These are phyloP conservation scores for Leucophenga maculata DNA, from an alignment of 2,888 invertebrate genomes.

Conservation along the genomic window DNA sequence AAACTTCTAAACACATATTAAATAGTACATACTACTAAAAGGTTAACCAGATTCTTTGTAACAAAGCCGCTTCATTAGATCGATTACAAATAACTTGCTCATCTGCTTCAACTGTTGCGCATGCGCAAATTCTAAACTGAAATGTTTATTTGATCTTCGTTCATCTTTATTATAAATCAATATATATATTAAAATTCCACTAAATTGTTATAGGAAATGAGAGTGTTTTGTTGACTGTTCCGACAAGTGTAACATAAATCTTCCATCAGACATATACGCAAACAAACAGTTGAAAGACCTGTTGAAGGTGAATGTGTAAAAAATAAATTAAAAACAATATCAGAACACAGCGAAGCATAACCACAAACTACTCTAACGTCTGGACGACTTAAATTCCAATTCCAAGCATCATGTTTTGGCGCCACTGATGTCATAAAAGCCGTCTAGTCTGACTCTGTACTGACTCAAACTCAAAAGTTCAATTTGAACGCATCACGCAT, in stretches of 20 bases:
- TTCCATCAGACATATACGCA: neutral
- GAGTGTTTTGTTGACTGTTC: slow-evolving; percentile 2
- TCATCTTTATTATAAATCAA: too few relatives aligned
- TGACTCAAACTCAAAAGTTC: neutral
- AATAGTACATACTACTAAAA: neutral
- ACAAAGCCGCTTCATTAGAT: neutral
- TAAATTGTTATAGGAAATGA: neutral
- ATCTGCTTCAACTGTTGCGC: slow-evolving; percentile 5
- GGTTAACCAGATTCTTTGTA: neutral
- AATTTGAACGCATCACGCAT: neutral
- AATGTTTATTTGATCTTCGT: too few relatives aligned
- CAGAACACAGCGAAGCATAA: neutral
- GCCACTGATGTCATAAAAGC: slow-evolving; percentile 3
- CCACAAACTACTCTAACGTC: too few relatives aligned
- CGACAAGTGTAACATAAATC: slow-evolving; percentile 18
- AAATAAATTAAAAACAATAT: neutral
- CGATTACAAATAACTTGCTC: neutral
- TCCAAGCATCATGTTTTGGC: neutral
- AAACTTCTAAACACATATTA: neutral
- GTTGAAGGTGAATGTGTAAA: slow-evolving; percentile 1
- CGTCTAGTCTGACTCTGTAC: neutral
- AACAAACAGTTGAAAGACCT: slow-evolving; percentile 15
- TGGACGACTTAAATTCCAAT: too few relatives aligned
- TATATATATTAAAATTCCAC: too few relatives aligned
- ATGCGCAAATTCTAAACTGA: neutral